Conservation (phyloP, 2,888 invertebrate species). For the Drosophila quinaria region DNA sequence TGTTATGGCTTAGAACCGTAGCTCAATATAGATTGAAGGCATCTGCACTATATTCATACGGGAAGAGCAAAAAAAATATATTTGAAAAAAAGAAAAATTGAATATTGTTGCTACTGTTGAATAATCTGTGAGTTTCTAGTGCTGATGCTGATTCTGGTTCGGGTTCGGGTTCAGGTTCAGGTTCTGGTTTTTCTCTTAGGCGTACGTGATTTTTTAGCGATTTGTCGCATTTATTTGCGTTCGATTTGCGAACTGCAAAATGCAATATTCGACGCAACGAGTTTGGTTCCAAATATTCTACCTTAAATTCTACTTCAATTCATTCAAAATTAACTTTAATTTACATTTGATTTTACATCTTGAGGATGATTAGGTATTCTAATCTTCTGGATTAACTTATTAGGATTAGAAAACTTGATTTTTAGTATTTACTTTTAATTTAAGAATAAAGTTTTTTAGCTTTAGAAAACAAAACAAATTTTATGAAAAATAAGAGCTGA, state of each 20-base stretch:
- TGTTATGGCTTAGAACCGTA: slow-evolving; percentile 19
- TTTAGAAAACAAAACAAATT: no score
- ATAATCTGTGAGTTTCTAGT: slow-evolving; percentile 15
- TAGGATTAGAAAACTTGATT: background rate
- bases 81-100: slow-evolving; percentile 6
- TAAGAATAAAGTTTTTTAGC: no score
- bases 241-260: slow-evolving; percentile 20
- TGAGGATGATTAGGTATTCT: background rate
- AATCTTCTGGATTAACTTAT: background rate
- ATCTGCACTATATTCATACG: slow-evolving; percentile 27
- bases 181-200: slow-evolving; percentile 3
- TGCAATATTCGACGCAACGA: slow-evolving; percentile 11
- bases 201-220: slow-evolving; percentile 74
- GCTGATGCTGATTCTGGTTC: slow-evolving; percentile 1
- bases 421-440: no score
- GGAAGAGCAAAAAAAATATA: background rate
- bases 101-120: slow-evolving; percentile 13
- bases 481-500: no score
- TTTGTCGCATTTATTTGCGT: slow-evolving; percentile 69
- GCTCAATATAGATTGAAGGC: slow-evolving; percentile 11
- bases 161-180: background rate
- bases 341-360: background rate
- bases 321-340: background rate
- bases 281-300: background rate
- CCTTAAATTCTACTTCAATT: slow-evolving; percentile 2